Evolutionary conservation across 1,140 invertebrate species (phyloP).

Genomic region (Melitaea cinxia): DNA sequence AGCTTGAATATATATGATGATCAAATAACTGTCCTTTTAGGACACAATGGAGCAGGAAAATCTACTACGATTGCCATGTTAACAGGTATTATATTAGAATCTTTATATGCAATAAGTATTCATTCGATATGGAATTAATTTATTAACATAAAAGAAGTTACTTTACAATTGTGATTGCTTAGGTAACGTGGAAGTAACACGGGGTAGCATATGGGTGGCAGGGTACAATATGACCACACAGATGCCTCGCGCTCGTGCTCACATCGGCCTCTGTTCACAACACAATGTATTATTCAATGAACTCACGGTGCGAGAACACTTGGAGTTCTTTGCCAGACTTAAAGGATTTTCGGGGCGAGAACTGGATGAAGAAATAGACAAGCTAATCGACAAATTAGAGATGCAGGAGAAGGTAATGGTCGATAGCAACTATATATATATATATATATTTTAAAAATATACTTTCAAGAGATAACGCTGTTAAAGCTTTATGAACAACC

Average conservation of each 20-base stretch:
- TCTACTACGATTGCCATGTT: conserved; percentile 86
- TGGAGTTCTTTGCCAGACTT: conserved; percentile 92
- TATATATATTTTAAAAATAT: too few species aligned
- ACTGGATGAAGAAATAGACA: conserved; percentile 79
- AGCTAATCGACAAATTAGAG: conserved; percentile 64
- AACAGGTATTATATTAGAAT: conserved; percentile 81
- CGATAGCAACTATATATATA: too few species aligned
- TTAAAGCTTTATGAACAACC: too few species aligned
- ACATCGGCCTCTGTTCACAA: conserved; percentile 95
- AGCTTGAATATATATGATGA: conserved; percentile 87
- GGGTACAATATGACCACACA: conserved; percentile 86
- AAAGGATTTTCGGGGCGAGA: conserved; percentile 85
- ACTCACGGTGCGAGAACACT: conserved; percentile 94
- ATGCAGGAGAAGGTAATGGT: conserved; percentile 68
- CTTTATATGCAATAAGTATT: not conserved
- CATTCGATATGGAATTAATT: not conserved
- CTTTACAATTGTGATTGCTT: not conserved
- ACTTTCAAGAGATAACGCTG: too few species aligned
- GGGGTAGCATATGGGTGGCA: conserved; percentile 87
- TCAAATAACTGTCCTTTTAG: conserved; percentile 89
- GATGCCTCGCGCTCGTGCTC: conserved; percentile 83
- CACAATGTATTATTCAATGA: conserved; percentile 96
- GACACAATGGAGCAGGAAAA: conserved; percentile 85
- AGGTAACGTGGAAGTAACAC: conserved; percentile 81
- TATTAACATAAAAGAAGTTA: too few species aligned